Base-by-base conservation (phyloP, 2,888 invertebrate species). In the Drosophila falleni region DNA sequence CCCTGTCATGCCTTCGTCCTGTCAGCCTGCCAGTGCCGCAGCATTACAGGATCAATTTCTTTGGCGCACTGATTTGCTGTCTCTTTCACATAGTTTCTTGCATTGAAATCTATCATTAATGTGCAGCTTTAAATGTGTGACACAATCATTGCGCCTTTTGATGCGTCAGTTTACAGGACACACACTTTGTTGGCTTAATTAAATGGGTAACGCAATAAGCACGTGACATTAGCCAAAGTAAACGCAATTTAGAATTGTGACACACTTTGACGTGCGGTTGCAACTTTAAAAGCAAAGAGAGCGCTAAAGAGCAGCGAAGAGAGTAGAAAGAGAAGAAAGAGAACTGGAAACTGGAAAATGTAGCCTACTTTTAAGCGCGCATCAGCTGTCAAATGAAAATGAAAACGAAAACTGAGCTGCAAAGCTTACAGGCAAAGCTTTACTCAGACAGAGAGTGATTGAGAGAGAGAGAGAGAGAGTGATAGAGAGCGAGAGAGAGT, bases 1-100 rank as follows among this genome's bases (percentile, higher is more conserved):
- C 29, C 46, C 53, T 26, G 49, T 31, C 59, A 44, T 10, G n/a
- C 19, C 60, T 26, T 31, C 19, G 35, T 29, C 42, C 59, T 53
- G 35, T 13, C 13, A 15, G 16, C 16, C 46, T 47, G 35, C 39
- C 37, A 11, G 15, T 2, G 13, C 56, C 46, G 67, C 62, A 73
- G 77, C 83, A 74, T 83, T 74, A 60, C 62, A 61, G 84, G 74
- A 75, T 78, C 78, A 74, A 74, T 81, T 82, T 79, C 79, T 79
- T 61, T 68, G 50, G 51, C 59, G 71, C 74, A 66, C 67, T 80
- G 84, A 83, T 78, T 83, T 74, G 69, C 55, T 26, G 60, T 33
- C 42, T 16, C 13, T 50, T 35, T 44, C 64, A 53, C 64, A 53
- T 31, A 47, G 41, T 51, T 60, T 23, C 13, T 15, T 15, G 16